Conservation (phyloP, 2,113 vertebrate genomes). For the Lamprologus sp. region DNA sequence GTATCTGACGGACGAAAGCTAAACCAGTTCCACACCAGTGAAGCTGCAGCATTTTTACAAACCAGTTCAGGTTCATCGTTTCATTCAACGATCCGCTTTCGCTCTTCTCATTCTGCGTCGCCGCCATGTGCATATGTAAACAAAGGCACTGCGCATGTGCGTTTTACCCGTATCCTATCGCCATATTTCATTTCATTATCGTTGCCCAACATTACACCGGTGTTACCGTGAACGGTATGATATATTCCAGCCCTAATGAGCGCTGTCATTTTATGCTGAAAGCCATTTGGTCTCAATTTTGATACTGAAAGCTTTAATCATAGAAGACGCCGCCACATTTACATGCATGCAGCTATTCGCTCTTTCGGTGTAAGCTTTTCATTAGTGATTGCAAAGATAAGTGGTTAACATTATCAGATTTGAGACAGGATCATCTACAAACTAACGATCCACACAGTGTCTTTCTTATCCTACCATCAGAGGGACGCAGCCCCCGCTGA, state of each 20-base stretch:
- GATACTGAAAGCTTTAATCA: not conserved
- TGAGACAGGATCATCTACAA: not conserved
- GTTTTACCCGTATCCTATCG: no score
- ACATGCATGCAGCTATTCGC: not conserved
- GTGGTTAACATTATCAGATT: constrained; percentile 14
- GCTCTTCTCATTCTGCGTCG: rapidly evolving
- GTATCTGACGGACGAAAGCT: no score
- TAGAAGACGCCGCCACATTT: not conserved
- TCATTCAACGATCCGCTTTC: rapidly evolving
- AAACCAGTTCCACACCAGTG: no score
- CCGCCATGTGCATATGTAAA: rapidly evolving
- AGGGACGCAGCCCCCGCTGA: not conserved
- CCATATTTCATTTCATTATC: no score
- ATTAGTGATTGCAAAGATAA: constrained; percentile 28
- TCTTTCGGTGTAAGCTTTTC: constrained; percentile 16
- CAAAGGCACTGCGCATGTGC: rapidly evolving
- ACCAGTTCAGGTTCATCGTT: rapidly evolving
- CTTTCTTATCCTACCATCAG: not conserved
- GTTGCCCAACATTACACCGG: no score
- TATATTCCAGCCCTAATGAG: rapidly evolving
- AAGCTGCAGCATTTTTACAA: no score
- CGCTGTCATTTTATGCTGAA: not conserved
- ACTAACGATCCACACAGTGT: not conserved
- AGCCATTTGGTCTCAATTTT: not conserved
- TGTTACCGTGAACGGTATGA: rapidly evolving